Evolutionary conservation across 2,113 vertebrate species (phyloP).

Genomic region (Macaca nemestrina): DNA sequence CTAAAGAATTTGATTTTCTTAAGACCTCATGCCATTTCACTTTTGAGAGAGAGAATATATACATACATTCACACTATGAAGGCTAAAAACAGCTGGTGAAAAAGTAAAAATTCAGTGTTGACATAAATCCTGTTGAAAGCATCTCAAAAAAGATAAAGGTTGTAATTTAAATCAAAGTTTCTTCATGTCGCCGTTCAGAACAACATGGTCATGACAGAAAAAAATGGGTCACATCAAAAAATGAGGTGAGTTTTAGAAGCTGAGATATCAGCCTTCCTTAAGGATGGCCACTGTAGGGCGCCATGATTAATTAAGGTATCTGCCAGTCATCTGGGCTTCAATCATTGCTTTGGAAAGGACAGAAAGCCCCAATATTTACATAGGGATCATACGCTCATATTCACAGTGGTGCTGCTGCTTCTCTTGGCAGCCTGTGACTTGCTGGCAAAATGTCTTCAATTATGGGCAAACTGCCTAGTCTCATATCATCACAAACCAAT

Average conservation of each 20-base stretch:
- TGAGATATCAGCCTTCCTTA: slow-evolving; percentile 32
- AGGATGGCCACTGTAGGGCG: neutral
- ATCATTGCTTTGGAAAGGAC: slow-evolving; percentile 59
- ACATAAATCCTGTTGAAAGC: slow-evolving; percentile 5
- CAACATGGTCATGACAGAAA: neutral
- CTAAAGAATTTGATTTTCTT: slow-evolving; percentile 30
- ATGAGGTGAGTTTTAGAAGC: slow-evolving; percentile 30
- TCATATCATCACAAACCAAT: slow-evolving; percentile 67
- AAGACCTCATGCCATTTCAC: neutral
- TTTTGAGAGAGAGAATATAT: neutral
- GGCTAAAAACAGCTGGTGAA: neutral
- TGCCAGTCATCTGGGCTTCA: slow-evolving; percentile 74
- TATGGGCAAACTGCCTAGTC: slow-evolving; percentile 70
- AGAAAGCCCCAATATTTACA: slow-evolving; percentile 74
- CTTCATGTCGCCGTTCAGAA: neutral
- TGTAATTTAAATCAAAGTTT: slow-evolving; percentile 34
- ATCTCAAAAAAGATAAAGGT: neutral
- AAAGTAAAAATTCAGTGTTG: neutral
- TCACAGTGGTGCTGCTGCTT: neutral
- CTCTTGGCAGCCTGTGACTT: slow-evolving; percentile 73
- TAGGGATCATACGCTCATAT: slow-evolving; percentile 71
- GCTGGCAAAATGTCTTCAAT: slow-evolving; percentile 73
- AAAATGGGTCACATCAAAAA: slow-evolving; percentile 41
- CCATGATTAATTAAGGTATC: slow-evolving; percentile 79
- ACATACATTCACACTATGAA: neutral